Evolutionary conservation across 2,113 vertebrate species (phyloP).

Genomic region (Microtus oregoni): DNA sequence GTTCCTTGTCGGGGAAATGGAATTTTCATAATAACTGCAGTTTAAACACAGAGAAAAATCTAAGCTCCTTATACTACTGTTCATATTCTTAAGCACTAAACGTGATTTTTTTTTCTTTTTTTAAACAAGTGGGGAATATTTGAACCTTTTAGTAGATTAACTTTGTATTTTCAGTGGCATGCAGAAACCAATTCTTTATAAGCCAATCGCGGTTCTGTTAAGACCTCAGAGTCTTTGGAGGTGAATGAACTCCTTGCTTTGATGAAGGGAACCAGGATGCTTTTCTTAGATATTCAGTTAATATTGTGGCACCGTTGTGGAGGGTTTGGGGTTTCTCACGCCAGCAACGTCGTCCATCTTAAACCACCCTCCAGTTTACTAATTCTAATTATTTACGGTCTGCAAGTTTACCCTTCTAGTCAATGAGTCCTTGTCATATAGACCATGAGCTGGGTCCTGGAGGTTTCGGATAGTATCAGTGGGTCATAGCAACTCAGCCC

Average conservation of each 20-base stretch:
- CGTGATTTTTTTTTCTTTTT: background rate
- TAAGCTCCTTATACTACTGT: background rate
- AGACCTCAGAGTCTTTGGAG: background rate
- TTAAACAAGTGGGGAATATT: background rate
- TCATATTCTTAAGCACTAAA: background rate
- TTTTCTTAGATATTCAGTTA: background rate
- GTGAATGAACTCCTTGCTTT: background rate
- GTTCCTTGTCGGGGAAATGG: background rate
- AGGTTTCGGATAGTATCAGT: background rate
- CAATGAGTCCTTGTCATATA: background rate
- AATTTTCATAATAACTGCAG: constrained; percentile 1
- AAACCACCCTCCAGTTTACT: background rate
- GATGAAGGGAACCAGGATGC: background rate
- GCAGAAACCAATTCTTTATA: background rate
- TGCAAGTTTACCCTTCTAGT: background rate
- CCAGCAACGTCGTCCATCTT: background rate
- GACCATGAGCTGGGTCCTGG: background rate
- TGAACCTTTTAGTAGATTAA: background rate
- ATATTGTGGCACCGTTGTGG: background rate
- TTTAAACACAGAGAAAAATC: background rate
- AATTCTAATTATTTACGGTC: constrained; percentile 21
- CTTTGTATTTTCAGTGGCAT: background rate
- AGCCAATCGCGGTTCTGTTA: background rate
- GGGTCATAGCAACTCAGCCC: background rate
- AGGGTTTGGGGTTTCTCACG: background rate